These are phyloP conservation scores for Maniola jurtina DNA, from an alignment of 1,140 invertebrate genomes.

Conservation along the genomic window DNA sequence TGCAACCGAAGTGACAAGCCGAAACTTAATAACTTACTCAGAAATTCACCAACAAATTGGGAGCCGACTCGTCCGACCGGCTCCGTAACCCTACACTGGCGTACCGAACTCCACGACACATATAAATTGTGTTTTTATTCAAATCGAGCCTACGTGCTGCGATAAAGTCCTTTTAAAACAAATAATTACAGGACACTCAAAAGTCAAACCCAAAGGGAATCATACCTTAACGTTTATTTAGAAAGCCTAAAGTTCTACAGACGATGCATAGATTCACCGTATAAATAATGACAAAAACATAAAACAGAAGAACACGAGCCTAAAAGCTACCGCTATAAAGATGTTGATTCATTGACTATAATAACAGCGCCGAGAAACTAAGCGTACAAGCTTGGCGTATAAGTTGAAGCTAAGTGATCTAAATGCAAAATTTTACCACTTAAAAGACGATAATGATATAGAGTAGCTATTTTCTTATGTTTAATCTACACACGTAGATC, in stretches of 20 bases:
- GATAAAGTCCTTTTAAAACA: constrained; percentile 73
- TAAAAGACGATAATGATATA: constrained; percentile 4
- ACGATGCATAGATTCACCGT: constrained; percentile 22
- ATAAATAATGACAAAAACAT: constrained; percentile 40
- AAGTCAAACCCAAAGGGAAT: constrained; percentile 38
- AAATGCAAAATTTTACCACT: constrained; percentile 10
- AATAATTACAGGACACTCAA: constrained; percentile 57
- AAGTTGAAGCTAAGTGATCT: not conserved
- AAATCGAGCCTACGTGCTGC: constrained; percentile 71
- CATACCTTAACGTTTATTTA: constrained; percentile 40
- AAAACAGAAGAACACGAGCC: constrained; percentile 36
- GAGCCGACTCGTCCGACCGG: constrained; percentile 66
- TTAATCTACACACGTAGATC: not conserved
- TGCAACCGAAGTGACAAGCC: constrained; percentile 74
- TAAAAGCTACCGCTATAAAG: constrained; percentile 62
- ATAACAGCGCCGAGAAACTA: not conserved
- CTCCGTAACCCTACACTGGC: constrained; percentile 70
- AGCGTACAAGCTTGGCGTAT: not conserved
- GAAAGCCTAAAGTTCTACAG: constrained; percentile 42
- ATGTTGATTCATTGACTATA: constrained; percentile 39
- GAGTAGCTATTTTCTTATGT: not conserved
- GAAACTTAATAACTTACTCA: constrained; percentile 79
- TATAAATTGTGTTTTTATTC: constrained; percentile 78
- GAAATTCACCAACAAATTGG: constrained; percentile 76
- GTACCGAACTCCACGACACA: constrained; percentile 67